These are phyloP conservation scores for Dicrurus megarhynchus DNA, from an alignment of 2,113 vertebrate genomes.

Conservation along the genomic window DNA sequence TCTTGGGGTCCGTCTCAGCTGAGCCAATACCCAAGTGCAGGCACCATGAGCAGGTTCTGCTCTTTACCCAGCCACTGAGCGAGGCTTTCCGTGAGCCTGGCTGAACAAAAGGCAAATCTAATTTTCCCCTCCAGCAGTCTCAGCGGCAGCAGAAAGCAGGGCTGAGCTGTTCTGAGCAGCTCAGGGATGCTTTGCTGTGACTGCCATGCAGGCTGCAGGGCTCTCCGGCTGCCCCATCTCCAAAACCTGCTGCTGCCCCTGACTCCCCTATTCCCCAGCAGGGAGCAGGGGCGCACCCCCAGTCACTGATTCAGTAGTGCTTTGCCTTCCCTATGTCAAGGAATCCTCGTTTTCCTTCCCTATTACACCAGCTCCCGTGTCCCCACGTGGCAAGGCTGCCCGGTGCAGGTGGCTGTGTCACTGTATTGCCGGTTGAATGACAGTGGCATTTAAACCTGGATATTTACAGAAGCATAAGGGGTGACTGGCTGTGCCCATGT, in stretches of 20 bases:
- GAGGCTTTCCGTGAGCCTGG: background rate
- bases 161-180: background rate
- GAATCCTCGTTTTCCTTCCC: background rate
- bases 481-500: background rate
- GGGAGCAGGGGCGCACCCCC: accelerated
- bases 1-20: accelerated
- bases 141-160: background rate
- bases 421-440: accelerated
- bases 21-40: background rate
- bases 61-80: background rate
- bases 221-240: background rate
- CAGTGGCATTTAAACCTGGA: background rate
- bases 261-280: background rate
- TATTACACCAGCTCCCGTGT: background rate
- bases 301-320: background rate
- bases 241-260: background rate
- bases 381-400: background rate
- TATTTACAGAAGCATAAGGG: accelerated
- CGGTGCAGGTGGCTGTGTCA: background rate
- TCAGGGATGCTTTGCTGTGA: background rate
- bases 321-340: background rate
- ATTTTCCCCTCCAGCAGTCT: constrained; percentile 40
- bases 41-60: background rate
- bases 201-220: background rate
- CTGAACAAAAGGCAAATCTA: constrained; percentile 30